These are phyloP conservation scores for Chrysodeixis includens DNA, from an alignment of 2,888 invertebrate species.

Conservation along the genomic window DNA sequence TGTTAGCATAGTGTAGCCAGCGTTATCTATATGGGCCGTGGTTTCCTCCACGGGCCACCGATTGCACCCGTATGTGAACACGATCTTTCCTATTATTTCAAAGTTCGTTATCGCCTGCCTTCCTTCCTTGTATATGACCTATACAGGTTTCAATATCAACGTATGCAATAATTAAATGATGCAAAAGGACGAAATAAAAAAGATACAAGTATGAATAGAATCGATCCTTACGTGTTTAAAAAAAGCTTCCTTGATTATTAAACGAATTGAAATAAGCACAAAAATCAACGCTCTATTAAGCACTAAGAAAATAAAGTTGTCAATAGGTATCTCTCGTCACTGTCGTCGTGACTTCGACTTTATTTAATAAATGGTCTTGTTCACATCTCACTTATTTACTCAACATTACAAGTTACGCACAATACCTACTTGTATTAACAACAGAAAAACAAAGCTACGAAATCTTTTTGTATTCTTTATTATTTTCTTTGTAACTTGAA, in stretches of 20 bases:
- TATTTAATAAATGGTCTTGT: not conserved
- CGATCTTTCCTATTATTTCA: constrained; percentile 28
- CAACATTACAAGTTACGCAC: not conserved
- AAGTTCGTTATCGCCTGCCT: constrained; percentile 5
- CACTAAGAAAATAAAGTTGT: not conserved
- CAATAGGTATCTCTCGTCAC: not conserved
- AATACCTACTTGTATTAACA: not conserved
- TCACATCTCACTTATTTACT: not conserved
- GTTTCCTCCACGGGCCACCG: constrained; percentile 80
- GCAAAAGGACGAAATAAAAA: too few species aligned
- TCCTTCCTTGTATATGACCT: constrained; percentile 3
- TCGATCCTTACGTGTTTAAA: too few species aligned
- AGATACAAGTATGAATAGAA: too few species aligned
- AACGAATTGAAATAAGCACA: too few species aligned
- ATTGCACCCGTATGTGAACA: constrained; percentile 66
- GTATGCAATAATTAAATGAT: constrained; percentile 10
- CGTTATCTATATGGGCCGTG: constrained; percentile 85
- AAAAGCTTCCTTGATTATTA: too few species aligned
- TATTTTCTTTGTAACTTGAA: not conserved
- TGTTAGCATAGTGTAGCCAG: constrained; percentile 69
- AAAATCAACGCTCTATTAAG: too few species aligned
- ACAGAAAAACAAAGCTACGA: not conserved
- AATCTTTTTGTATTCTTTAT: not conserved
- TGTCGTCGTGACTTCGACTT: not conserved
- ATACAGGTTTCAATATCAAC: constrained; percentile 1